Base-by-base conservation (phyloP, 1,140 invertebrate genomes). In the Papilio machaon region DNA sequence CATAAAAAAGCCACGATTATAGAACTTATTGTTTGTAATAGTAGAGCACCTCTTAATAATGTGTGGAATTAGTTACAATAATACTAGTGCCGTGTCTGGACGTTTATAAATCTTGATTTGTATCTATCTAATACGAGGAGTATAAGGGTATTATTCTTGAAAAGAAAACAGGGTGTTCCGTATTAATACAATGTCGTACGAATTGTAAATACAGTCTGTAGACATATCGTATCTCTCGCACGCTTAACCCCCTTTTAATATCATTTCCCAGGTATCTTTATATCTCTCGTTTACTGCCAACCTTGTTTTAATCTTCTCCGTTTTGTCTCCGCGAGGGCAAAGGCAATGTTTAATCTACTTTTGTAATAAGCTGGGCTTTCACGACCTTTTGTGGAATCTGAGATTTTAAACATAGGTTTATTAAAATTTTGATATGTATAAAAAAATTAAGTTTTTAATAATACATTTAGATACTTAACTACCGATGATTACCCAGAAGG, bases 261-360 rank as follows among this genome's bases (percentile, higher is more conserved):
- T 91, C 90, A 91, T 91, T 90, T 88, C 87, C 89, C 91, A 92
- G 91, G 90, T 92, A 90, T 88, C 85, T 89, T 89, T 85, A 86
- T 84, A 85, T 85, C 84, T 82, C 84, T 82, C 85, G 83, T 88
- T 90, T 91, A 91, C 89, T 88, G 83, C 88, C 82, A 82, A 84
- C 84, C 88, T 87, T 86, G 83, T 86, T 84, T 89, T 87, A 89
- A 87, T 88, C 86, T 52, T 75, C 43, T 47, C 74, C 46, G 74
- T 76, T 76, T 76, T 52, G 74, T 76, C 74, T 76, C 23, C 13
- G 19, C 46, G 47, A 54, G 46, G 43, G 46, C 47, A 23, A 15
- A 76, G 46, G 54, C 19, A 49, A 49, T 23, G 47, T 76, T 76
- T 76, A 46, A 76, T 76, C 52, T 49, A 76, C 43, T 15, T 76